Evolutionary conservation across 1,140 invertebrate species (phyloP).

Genomic region (Nixonia krombeini): DNA sequence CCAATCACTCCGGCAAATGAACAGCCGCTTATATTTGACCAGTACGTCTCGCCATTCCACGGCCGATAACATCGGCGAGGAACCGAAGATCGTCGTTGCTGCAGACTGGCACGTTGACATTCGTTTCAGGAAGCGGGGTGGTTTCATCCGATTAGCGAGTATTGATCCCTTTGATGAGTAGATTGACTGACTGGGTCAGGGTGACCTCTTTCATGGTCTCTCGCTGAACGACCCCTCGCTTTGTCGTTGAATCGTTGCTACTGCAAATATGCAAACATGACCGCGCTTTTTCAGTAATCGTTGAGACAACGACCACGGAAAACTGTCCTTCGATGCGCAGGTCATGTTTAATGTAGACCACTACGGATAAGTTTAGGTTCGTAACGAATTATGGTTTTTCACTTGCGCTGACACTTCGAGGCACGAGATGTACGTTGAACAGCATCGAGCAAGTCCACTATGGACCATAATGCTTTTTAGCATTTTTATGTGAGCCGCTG

Average conservation of each 20-base stretch:
- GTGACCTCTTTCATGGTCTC: constrained; percentile 60
- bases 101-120: constrained; percentile 48
- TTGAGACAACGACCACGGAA: no score
- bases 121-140: constrained; percentile 51
- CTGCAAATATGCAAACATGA: no score
- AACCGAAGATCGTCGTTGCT: background rate
- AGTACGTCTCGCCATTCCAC: background rate
- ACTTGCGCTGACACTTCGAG: constrained; percentile 17
- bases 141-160: constrained; percentile 65
- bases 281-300: no score
- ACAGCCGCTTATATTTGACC: constrained; percentile 17
- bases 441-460: constrained; percentile 35
- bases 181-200: constrained; percentile 64
- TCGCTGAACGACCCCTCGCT: no score
- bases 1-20: constrained; percentile 7
- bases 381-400: constrained; percentile 18
- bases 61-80: constrained; percentile 7
- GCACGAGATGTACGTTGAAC: constrained; percentile 20
- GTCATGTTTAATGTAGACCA: constrained; percentile 11
- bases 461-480: constrained; percentile 60
- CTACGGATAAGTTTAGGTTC: constrained; percentile 22
- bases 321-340: background rate
- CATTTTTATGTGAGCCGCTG: constrained; percentile 70
- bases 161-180: constrained; percentile 64
- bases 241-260: no score